Percentiles rank a stretch among this genome's conserved stretches.
phyloP scores from a whole-genome alignment of 1,140 invertebrate species.

The Whitmania pigra region DNA sequence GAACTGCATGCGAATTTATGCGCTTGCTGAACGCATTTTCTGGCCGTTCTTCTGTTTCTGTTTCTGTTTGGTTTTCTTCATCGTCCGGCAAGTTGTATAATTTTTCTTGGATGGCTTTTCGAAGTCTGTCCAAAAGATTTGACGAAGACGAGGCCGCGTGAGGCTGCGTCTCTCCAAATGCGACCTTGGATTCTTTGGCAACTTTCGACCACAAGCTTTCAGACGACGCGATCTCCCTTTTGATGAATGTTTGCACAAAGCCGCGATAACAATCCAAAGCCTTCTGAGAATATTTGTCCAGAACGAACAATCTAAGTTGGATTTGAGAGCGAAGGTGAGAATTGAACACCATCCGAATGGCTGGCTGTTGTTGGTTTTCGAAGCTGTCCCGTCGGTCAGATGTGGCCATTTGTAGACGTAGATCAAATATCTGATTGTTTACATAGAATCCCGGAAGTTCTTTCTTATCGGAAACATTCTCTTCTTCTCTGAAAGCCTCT shows the following conservation, averaged over 20 bases:
- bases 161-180: background rate
- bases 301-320: background rate
- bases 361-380: background rate
- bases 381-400: background rate
- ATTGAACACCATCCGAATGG: constrained; percentile 6
- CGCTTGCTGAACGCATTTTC: background rate
- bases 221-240: background rate
- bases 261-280: constrained; percentile 11
- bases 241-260: constrained; percentile 11
- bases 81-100: background rate
- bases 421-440: background rate
- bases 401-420: background rate
- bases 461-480: too few species aligned
- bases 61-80: background rate
- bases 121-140: background rate
- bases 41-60: background rate
- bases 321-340: constrained; percentile 8
- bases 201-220: background rate
- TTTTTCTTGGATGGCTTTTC: background rate
- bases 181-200: background rate
- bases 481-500: background rate
- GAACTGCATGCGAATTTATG: too few species aligned
- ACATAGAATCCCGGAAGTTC: too few species aligned
- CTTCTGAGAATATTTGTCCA: constrained; percentile 15
- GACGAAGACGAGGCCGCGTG: background rate